Evolutionary conservation across 2,113 vertebrate genomes (phyloP), one percentile per base, ranked within the genome.

Genomic region (Solea solea): DNA sequence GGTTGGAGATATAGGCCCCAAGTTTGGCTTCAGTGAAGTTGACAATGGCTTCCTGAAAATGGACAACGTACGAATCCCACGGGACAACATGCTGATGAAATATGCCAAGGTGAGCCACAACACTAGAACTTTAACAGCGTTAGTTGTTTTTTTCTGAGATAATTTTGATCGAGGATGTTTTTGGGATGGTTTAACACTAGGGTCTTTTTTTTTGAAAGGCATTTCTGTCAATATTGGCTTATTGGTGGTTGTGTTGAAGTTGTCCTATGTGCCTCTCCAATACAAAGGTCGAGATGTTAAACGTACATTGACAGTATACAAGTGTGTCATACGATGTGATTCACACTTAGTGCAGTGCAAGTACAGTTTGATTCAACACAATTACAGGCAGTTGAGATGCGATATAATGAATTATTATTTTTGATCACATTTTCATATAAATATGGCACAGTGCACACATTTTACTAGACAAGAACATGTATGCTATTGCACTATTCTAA

Each of bases 11-110:
- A 99, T 99, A 0, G 98, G 98, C 6, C 98, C 98, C 10, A 99
- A 99, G 67, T 99, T 99, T 84, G 98, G 98, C 83, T 98, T 95
- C 42, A 94, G 94, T 77, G 97, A 99, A 76, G 95, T 97, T 66
- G 98, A 99, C 82, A 99, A 99, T 0, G 98, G 98, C 53, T 99
- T 93, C 83, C 90, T 99, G 89, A 98, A 98, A 90, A 91, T 99
- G 85, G 96, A 98, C 84, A 96, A 96, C 7, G 94, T 95, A n/a
- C 94, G 96, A 42, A 96, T 99, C 58, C 97, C 98, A 44, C 94
- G 97, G 14, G 95, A 97, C 2, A 98, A 99, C 88, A 99, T 99
- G 98, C 92, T 98, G 72, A 99, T 99, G 98, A 99, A 98, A 73
- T 94, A 96, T 1, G 94, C 97, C 27, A 94, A 98, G 97, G 97